phyloP scores from a whole-genome alignment of 2,797 vertebrate species.

The Natrix natrix region DNA sequence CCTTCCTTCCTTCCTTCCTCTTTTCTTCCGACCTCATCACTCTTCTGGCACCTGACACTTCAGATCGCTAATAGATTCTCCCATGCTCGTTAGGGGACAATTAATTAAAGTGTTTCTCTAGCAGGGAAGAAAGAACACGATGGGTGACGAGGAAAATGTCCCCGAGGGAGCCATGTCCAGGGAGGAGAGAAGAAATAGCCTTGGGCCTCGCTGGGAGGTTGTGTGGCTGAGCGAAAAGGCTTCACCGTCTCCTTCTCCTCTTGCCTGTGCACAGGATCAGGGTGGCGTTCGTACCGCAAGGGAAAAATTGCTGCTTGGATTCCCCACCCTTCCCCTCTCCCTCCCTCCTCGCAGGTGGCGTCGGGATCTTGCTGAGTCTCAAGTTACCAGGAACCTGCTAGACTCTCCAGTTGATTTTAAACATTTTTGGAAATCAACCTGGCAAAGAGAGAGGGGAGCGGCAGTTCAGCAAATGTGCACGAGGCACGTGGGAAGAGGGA shows the following conservation, averaged over 20 bases:
- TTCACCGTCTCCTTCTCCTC: background rate
- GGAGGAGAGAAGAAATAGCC: background rate
- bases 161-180: constrained; percentile 37
- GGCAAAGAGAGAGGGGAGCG: background rate
- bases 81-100: constrained; percentile 41
- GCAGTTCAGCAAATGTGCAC: background rate
- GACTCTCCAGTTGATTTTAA: background rate
- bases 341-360: background rate
- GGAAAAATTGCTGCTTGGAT: background rate
- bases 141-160: constrained; percentile 41
- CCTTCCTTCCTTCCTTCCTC: constrained; percentile 4
- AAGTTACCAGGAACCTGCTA: background rate
- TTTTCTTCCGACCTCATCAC: background rate
- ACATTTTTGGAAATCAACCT: constrained; percentile 15
- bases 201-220: background rate
- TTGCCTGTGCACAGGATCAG: background rate
- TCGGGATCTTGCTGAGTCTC: constrained; percentile 4
- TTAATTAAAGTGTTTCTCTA: constrained; percentile 58
- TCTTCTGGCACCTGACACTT: constrained; percentile 35
- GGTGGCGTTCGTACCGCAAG: background rate
- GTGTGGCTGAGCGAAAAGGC: background rate
- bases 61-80: constrained; percentile 49
- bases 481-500: no score
- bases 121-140: constrained; percentile 45
- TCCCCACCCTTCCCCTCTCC: background rate